Evolutionary conservation across 2,113 vertebrate genomes (phyloP).

Genomic region (Dasypus novemcinctus): DNA sequence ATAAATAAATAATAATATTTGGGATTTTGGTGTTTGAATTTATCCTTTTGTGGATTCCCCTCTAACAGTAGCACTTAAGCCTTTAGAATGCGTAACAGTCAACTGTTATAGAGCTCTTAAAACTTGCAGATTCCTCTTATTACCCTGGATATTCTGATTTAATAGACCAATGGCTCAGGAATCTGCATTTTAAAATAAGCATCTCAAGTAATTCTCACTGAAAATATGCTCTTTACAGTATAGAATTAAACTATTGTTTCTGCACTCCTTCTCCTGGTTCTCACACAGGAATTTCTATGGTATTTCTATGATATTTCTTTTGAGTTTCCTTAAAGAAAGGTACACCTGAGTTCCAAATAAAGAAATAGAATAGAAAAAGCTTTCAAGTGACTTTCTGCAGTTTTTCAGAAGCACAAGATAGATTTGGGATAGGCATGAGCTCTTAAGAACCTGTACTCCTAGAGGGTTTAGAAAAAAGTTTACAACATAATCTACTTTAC

Average conservation of each 20-base stretch:
- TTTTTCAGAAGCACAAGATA: conserved; percentile 86
- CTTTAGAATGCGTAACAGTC: neutral
- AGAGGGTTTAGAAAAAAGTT: conserved; percentile 84
- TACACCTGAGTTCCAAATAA: neutral
- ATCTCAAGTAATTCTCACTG: neutral
- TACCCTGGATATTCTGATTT: neutral
- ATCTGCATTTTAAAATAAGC: neutral
- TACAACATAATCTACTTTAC: conserved; percentile 88
- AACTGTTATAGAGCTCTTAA: neutral
- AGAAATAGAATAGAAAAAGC: conserved; percentile 80
- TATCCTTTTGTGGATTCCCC: neutral
- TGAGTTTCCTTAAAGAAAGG: neutral
- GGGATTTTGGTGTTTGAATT: neutral
- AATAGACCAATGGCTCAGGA: neutral
- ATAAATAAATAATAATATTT: neutral
- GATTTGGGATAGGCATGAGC: conserved; percentile 82
- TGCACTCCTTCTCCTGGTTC: neutral
- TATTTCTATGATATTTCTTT: conserved; percentile 13
- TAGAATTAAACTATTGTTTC: neutral
- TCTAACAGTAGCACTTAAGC: neutral
- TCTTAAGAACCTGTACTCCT: conserved; percentile 83
- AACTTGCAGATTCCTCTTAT: neutral
- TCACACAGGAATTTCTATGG: neutral
- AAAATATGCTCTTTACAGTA: neutral
- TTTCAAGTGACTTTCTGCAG: conserved; percentile 94